phyloP scores from a whole-genome alignment of 2,888 invertebrate genomes.

The Malthinus seriepunctatus region DNA sequence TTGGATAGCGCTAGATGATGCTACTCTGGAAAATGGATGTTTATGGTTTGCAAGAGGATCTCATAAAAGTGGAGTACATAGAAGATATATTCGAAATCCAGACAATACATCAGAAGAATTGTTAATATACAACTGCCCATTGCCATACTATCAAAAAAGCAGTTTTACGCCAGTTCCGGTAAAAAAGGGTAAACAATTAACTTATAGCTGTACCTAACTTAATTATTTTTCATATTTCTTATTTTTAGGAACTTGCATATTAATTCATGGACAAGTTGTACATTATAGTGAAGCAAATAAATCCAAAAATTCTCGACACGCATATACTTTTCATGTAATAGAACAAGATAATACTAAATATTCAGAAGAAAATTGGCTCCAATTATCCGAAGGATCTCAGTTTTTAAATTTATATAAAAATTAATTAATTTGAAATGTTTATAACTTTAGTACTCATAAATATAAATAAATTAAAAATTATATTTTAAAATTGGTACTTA shows the following conservation, averaged over 20 bases:
- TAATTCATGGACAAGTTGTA: conserved; percentile 91
- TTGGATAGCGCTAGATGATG: conserved; percentile 96
- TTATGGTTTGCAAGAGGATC: conserved; percentile 91
- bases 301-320: conserved; percentile 82
- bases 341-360: conserved; percentile 78
- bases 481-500: too few relatives aligned
- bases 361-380: conserved; percentile 85
- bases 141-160: conserved; percentile 70
- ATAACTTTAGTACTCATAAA: too few relatives aligned
- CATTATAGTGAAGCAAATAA: conserved; percentile 90
- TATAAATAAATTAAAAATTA: too few relatives aligned
- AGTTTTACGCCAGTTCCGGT: conserved; percentile 81
- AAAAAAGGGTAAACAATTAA: conserved; percentile 68
- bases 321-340: conserved; percentile 93
- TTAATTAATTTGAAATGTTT: conserved; percentile 29
- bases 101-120: conserved; percentile 63
- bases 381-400: conserved; percentile 68
- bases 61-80: conserved; percentile 81
- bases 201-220: neutral
- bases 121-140: conserved; percentile 70
- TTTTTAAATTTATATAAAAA: conserved; percentile 73
- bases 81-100: conserved; percentile 71
- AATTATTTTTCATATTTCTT: neutral
- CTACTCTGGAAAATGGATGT: conserved; percentile 92
- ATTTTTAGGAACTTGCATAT: conserved; percentile 75